Evolutionary conservation across 2,797 vertebrate genomes (phyloP), one percentile per base, ranked within the genome.

Genomic region (Gallinago stenura): DNA sequence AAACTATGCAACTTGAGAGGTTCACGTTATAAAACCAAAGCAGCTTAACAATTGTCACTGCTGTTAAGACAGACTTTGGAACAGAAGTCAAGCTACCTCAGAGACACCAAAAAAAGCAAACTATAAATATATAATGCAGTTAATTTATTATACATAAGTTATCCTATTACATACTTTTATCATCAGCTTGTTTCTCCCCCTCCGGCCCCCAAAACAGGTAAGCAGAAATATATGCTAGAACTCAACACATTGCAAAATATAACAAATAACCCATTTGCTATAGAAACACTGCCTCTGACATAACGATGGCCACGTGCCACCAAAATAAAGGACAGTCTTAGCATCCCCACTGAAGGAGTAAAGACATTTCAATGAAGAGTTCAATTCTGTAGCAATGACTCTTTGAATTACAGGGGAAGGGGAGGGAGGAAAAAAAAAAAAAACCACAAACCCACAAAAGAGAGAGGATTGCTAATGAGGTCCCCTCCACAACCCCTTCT

Each of bases 101-200:
- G 51, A 66, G 54, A 60, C 41, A 83, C 69, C 53, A 83, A 87
- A 93, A 84, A 94, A 91, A 72, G 51, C 84, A 37, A 91, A 94
- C 28, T 61, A 96, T 95, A 96, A 96, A 96, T 96, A 93, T 80
- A 85, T 94, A 93, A 97, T 93, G 94, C 56, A 85, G 60, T 91
- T 90, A 61, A 96, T 96, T 89, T 73, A 95, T 95, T 95, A 96
- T 94, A 71, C 53, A 96, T 95, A 70, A 94, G 88, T 90, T 95
- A 95, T 94, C 78, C 64, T 68, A 62, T 96, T 92, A 92, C 94
- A 93, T 77, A 93, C 13, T 72, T 90, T 94, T 87, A 90, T 93
- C 68, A 91, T 46, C 81, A 58, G 51, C 33, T n/a, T 45, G n/a
- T 35, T 87, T 37, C 65, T 43, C 50, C 24, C 26, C 43, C 64